Evolutionary conservation across 2,113 vertebrate species (phyloP), one percentile per base, ranked within the genome.

Genomic region (Setophaga coronata): DNA sequence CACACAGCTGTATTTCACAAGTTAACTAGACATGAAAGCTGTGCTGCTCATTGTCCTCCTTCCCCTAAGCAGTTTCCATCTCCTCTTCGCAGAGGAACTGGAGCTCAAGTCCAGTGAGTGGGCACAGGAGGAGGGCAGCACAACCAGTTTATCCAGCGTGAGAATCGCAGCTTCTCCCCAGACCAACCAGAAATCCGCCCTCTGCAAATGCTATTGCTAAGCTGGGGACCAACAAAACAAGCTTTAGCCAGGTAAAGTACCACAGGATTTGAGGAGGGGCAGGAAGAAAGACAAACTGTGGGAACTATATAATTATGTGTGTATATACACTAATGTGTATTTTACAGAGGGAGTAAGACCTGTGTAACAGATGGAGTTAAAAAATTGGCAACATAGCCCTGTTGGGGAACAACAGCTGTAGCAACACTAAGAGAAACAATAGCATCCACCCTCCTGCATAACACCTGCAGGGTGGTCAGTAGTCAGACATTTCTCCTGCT

Each of bases 51-150:
- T 7, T 19, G 34, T 31, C 50, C 29, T 51, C 33, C 15, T 43
- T 58, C 15, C 12, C 31, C 25, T n/a, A 7, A 20, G 51, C 12
- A 70, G 18, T 42, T 89, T 51, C 18, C 17, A 7, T 6, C 12
- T 71, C 18, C 25, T n/a, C n/a, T 54, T 66, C 7, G 16, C 40
- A 40, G 54, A 10, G 8, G 28, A 74, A 11, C 15, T 6, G 7
- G 6, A 20, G 12, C 9, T 26, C 3, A 2, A 40, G 18, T 7
- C 14, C 2, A 0, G 15, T 7, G 33, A 42, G 43, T 0, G 2
- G n/a, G 36, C 19, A 10, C 18, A n/a, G n/a, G 5, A 56, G 18
- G 20, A 38, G 48, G 48, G 23, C 5, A 7, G 25, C 15, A n/a
- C 0, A 1, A 29, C 11, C 40, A 19, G 11, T 51, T 38, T 38